Percentiles rank a stretch among this genome's conserved stretches.
Evolutionary conservation across 2,797 vertebrate species (phyloP).

Genomic region (Enteromius fasciolatus): DNA sequence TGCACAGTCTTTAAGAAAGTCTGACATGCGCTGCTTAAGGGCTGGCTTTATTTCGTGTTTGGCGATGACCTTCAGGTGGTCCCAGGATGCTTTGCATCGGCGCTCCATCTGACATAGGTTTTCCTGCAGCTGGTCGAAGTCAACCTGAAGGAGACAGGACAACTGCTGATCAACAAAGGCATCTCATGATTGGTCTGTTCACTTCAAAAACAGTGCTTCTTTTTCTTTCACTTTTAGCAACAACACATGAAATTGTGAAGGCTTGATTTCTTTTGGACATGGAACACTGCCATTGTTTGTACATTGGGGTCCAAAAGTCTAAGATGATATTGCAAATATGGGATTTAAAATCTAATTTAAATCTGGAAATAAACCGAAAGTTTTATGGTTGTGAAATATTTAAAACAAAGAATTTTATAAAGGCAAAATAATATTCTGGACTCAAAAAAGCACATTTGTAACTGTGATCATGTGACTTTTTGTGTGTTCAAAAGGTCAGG

Average conservation of each 20-base stretch:
- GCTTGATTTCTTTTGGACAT: not conserved
- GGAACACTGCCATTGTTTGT: conserved; percentile 3
- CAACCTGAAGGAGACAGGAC: conserved; percentile 79
- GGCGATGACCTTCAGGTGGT: conserved; percentile 95
- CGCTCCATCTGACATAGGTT: conserved; percentile 95
- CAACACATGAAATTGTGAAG: not conserved
- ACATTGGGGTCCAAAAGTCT: not conserved
- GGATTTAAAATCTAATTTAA: not conserved
- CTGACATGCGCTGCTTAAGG: conserved; percentile 94
- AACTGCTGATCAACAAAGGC: not conserved
- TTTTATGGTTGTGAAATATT: not conserved
- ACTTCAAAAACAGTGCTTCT: not conserved
- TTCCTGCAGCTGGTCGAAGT: conserved; percentile 97
- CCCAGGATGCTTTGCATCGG: conserved; percentile 97
- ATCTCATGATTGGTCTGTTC: not conserved
- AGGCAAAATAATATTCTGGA: not conserved
- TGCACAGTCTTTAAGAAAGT: conserved; percentile 96
- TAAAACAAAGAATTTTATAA: not conserved
- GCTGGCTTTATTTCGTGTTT: conserved; percentile 95
- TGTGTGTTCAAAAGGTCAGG: not conserved
- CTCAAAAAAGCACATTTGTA: not conserved
- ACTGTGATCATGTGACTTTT: not conserved
- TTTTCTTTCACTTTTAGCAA: conserved; percentile 14
- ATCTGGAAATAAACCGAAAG: not conserved
- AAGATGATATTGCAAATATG: not conserved